Percentiles rank a stretch among this genome's conserved stretches.
Evolutionary conservation across 2,888 invertebrate genomes (phyloP).

Genomic region (Cryptops parisi): DNA sequence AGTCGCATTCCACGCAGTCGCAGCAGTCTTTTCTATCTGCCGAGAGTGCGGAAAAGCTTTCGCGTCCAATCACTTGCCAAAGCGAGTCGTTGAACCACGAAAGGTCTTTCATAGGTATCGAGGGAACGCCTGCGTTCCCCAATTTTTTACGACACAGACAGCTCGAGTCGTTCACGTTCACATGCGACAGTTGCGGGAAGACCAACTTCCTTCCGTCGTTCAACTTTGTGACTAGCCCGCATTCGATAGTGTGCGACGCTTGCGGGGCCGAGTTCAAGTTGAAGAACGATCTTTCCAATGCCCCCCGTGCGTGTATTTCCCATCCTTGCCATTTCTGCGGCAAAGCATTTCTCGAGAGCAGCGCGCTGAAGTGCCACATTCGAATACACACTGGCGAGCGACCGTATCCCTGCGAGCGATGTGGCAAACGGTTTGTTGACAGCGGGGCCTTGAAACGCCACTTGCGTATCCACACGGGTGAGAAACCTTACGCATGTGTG

Average conservation of each 20-base stretch:
- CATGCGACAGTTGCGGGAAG: not conserved
- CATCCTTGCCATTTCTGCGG: not conserved
- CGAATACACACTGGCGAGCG: conserved; percentile 5
- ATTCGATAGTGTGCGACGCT: not conserved
- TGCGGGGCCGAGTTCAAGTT: not conserved
- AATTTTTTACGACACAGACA: not conserved
- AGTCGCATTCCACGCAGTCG: not conserved
- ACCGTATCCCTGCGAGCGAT: conserved; percentile 3
- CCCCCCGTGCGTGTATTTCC: not conserved
- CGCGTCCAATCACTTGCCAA: not conserved
- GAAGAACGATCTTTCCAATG: not conserved
- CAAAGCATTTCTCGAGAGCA: not conserved
- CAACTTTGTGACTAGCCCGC: not conserved
- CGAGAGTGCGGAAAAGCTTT: not conserved
- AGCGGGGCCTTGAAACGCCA: conserved; percentile 6
- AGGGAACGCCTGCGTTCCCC: not conserved
- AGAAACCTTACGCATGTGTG: conserved; percentile 3
- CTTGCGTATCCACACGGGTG: conserved; percentile 1
- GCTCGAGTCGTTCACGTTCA: not conserved
- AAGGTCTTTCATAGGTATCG: not conserved
- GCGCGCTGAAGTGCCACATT: conserved; percentile 1
- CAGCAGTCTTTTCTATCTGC: not conserved
- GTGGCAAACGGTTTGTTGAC: conserved; percentile 1
- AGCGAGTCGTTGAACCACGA: not conserved
- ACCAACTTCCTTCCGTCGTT: not conserved